Base-by-base conservation (phyloP, 2,888 invertebrate genomes). In the Sinhomidia bicolor region DNA sequence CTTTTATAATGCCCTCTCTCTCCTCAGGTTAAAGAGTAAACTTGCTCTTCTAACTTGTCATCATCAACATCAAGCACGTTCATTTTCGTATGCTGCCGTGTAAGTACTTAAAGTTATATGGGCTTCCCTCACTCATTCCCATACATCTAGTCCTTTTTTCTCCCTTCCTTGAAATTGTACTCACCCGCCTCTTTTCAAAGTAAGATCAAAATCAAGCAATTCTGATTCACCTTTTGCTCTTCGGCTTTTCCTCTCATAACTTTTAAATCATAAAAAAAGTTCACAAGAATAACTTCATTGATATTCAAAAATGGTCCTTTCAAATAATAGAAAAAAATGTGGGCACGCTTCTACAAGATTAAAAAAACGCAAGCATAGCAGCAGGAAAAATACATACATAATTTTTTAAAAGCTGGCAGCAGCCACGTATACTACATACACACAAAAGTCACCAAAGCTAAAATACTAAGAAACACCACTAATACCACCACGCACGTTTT, bases 151-250 rank as follows among this genome's bases (percentile, higher is more conserved):
- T n/a, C n/a, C n/a, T n/a, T n/a, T n/a, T n/a, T n/a, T n/a, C n/a
- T n/a, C n/a, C n/a, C n/a, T n/a, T n/a, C 47, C 20, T 47, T 14
- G 1, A 47, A 74, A 23, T 29, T 51, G 9, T 17, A 29, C 51
- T 78, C 17, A 54, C 32, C 57, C 26, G n/a, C n/a, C n/a, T n/a
- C 9, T 20, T 54, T 32, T 54, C 17, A 54, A 78, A 54, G 29
- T 54, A 78, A 78, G 26, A 29, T 54, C 17, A 51, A 54, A 54
- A 78, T 78, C 47, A 78, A 78, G 17, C 32, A n/a, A 32, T 54
- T 78, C 32, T 23, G 29, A 29, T 78, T 78, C 78, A 54, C 76
- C 76, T n/a, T 76, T 68, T 68, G 23, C 54, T 78, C 54, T 29
- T 23, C 47, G 1, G 26, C 29, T 76, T 14, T 76, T 76, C 23